Percentiles rank a stretch among this genome's conserved stretches.
Evolutionary conservation across 2,888 invertebrate genomes (phyloP).

Genomic region (Ditylenchus weischeri): DNA sequence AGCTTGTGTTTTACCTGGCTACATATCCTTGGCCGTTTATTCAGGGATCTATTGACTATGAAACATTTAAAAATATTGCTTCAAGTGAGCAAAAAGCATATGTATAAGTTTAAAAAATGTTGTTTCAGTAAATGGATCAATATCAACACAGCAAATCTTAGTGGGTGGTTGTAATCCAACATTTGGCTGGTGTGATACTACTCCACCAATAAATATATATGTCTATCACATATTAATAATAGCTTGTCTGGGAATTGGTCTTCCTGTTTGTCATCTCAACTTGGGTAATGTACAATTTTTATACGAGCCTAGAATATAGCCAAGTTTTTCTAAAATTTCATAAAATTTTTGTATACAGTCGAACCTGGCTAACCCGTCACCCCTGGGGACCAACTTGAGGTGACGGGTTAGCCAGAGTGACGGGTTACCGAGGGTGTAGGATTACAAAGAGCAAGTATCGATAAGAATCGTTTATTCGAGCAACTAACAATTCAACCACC

Average conservation of each 20-base stretch:
- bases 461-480: too few relatives aligned
- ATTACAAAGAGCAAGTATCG: too few relatives aligned
- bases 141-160: too few relatives aligned
- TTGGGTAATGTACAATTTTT: neutral
- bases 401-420: too few relatives aligned
- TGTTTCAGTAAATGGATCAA: neutral
- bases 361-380: too few relatives aligned
- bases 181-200: slow-evolving; percentile 25
- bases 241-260: slow-evolving; percentile 28
- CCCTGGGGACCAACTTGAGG: too few relatives aligned
- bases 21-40: slow-evolving; percentile 45
- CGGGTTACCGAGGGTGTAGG: too few relatives aligned
- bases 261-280: slow-evolving; percentile 36
- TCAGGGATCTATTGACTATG: slow-evolving; percentile 36
- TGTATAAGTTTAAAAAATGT: neutral
- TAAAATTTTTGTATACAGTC: too few relatives aligned
- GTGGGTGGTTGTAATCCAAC: slow-evolving; percentile 16
- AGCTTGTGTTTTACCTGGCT: slow-evolving; percentile 32
- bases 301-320: too few relatives aligned
- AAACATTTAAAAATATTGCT: neutral
- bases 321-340: too few relatives aligned
- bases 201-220: slow-evolving; percentile 27
- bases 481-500: too few relatives aligned
- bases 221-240: slow-evolving; percentile 40
- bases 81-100: neutral